Percentiles rank a stretch among this genome's conserved stretches.
Evolutionary conservation across 2,888 invertebrate genomes (phyloP).

Genomic region (Helobdella robusta): DNA sequence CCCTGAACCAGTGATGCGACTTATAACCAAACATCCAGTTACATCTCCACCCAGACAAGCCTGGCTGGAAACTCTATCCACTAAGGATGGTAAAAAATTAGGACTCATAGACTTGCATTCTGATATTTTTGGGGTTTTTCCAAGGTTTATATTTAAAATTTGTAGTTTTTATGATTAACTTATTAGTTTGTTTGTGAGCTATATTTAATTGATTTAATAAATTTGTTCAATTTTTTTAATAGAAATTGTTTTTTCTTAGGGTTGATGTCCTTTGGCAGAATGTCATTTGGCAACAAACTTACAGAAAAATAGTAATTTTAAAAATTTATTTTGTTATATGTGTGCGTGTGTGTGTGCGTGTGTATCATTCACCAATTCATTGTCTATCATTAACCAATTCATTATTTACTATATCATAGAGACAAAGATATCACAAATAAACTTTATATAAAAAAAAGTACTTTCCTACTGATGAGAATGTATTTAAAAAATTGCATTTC

Average conservation of each 20-base stretch:
- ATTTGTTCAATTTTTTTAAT: neutral
- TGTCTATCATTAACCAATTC: too few relatives aligned
- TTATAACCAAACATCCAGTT: slow-evolving; percentile 34
- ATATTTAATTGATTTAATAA: neutral
- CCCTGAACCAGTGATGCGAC: neutral
- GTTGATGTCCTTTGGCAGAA: slow-evolving; percentile 78
- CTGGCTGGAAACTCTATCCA: slow-evolving; percentile 48
- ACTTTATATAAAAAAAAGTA: neutral
- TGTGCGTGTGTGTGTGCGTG: neutral
- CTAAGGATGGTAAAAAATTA: slow-evolving; percentile 50
- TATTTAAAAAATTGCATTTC: neutral
- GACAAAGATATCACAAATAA: too few relatives aligned
- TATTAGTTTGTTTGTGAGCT: neutral
- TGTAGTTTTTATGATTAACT: neutral
- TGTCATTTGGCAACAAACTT: slow-evolving; percentile 72
- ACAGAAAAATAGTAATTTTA: slow-evolving; percentile 63
- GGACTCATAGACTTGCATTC: slow-evolving; percentile 83
- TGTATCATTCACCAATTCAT: neutral
- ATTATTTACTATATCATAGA: too few relatives aligned
- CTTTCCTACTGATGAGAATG: too few relatives aligned
- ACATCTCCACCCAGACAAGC: slow-evolving; percentile 42
- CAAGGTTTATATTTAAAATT: slow-evolving; percentile 53
- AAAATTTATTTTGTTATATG: neutral
- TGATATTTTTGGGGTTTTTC: slow-evolving; percentile 68
- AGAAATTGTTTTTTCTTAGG: slow-evolving; percentile 35